phyloP scores from a whole-genome alignment of 2,797 vertebrate species.

The Spea hammondii region DNA sequence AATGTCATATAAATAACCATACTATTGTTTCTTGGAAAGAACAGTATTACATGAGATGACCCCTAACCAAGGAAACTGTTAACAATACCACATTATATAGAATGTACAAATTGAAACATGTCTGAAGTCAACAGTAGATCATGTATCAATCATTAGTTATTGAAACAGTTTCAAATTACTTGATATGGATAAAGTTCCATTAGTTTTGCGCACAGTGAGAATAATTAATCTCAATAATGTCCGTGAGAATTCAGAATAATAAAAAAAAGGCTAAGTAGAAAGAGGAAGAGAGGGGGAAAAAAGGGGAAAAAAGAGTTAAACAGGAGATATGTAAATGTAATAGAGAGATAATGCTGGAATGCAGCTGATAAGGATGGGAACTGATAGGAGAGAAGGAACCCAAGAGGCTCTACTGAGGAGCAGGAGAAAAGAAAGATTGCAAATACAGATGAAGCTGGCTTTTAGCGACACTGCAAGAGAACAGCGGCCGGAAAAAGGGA shows the following conservation, averaged over 20 bases:
- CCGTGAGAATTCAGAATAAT: conserved; percentile 39
- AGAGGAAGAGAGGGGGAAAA: conserved; percentile 46
- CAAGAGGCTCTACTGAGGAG: conserved; percentile 59
- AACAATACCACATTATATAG: conserved; percentile 2
- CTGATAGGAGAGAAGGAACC: conserved; percentile 54
- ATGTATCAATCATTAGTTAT: conserved; percentile 12
- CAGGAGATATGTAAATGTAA: conserved; percentile 63
- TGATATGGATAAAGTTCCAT: conserved; percentile 20
- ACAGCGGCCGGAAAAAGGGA: conserved; percentile 52
- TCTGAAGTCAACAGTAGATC: conserved; percentile 4
- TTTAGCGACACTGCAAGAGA: conserved; percentile 60
- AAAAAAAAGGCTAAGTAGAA: conserved; percentile 57
- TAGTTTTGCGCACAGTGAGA: conserved; percentile 5
- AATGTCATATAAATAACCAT: too few relatives aligned
- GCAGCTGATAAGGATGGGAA: conserved; percentile 61
- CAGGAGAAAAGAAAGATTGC: conserved; percentile 51
- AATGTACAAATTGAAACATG: not conserved
- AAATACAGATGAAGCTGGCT: conserved; percentile 58
- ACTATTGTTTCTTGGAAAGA: not conserved
- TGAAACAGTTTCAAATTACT: conserved; percentile 19
- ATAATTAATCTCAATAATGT: conserved; percentile 28
- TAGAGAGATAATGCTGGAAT: conserved; percentile 68
- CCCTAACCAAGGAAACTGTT: conserved; percentile 3
- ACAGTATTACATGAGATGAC: not conserved
- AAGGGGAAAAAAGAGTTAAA: conserved; percentile 51